A percentile compares a stretch with the other conserved stretches of the same genome.
Evolutionary conservation across 1,140 invertebrate species (phyloP).

Genomic region (Leptinotarsa texana): DNA sequence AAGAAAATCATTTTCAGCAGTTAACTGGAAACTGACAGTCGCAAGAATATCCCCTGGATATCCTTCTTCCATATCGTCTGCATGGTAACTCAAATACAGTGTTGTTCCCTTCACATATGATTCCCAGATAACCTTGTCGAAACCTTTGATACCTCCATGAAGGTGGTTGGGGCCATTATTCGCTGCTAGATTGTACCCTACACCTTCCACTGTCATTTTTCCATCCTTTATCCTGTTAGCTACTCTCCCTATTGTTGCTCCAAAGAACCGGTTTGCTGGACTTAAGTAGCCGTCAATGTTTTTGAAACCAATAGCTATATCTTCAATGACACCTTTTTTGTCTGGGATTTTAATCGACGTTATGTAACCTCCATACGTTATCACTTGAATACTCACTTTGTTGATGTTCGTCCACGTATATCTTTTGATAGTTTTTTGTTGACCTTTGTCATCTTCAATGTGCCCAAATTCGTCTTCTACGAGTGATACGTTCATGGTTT

Average conservation of each 20-base stretch:
- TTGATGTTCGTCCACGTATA: constrained; percentile 65
- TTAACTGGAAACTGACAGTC: constrained; percentile 73
- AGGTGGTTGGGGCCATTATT: constrained; percentile 77
- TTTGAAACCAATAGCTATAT: constrained; percentile 80
- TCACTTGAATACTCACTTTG: constrained; percentile 64
- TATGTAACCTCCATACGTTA: constrained; percentile 78
- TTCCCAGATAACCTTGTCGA: constrained; percentile 74
- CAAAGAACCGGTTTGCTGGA: constrained; percentile 75
- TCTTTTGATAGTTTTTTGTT: constrained; percentile 44
- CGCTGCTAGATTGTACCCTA: constrained; percentile 68
- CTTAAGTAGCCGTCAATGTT: constrained; percentile 68
- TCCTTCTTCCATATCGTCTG: constrained; percentile 80
- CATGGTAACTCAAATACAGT: constrained; percentile 52
- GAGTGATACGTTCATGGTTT: constrained; percentile 19
- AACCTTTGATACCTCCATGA: constrained; percentile 86
- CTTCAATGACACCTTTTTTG: constrained; percentile 65
- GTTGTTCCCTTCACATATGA: constrained; percentile 50
- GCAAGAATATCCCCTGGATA: constrained; percentile 79
- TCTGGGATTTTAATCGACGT: constrained; percentile 75
- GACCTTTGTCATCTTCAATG: constrained; percentile 35
- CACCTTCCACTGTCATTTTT: constrained; percentile 70
- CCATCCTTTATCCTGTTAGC: constrained; percentile 81
- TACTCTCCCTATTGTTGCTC: constrained; percentile 84
- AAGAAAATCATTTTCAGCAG: constrained; percentile 69
- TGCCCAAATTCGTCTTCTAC: constrained; percentile 45